Evolutionary conservation across 2,888 invertebrate genomes (phyloP).

Genomic region (Oligia fasciuncula): DNA sequence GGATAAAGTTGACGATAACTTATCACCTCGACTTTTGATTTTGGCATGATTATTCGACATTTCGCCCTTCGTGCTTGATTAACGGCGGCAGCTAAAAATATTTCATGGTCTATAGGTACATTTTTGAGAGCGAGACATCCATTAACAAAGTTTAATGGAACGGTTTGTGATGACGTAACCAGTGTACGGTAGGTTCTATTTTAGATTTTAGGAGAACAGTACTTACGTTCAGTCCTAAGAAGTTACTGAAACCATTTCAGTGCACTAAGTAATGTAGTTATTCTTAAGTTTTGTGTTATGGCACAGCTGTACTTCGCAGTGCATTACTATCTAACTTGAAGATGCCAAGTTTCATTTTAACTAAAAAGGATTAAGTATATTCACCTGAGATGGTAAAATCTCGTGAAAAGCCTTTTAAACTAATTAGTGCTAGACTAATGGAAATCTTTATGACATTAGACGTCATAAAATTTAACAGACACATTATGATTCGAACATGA

Average conservation of each 20-base stretch:
- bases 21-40: conserved; percentile 42
- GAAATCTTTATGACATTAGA: neutral
- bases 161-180: conserved; percentile 31
- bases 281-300: conserved; percentile 38
- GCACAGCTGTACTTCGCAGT: conserved; percentile 10
- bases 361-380: neutral
- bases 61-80: conserved; percentile 34
- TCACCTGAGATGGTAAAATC: conserved; percentile 11
- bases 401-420: conserved; percentile 10
- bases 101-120: neutral
- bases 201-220: conserved; percentile 9
- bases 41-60: conserved; percentile 39
- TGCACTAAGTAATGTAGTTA: conserved; percentile 30
- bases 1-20: conserved; percentile 35
- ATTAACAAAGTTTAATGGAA: conserved; percentile 31
- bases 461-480: conserved; percentile 2
- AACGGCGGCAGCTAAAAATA: conserved; percentile 46
- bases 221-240: conserved; percentile 8
- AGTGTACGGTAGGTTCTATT: conserved; percentile 7
- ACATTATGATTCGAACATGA: conserved; percentile 9
- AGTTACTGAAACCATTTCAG: conserved; percentile 27
- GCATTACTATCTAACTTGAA: conserved; percentile 24
- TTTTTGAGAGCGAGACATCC: conserved; percentile 12
- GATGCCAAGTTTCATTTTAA: conserved; percentile 18
- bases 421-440: conserved; percentile 1